These are phyloP conservation scores for Sipha flava DNA, from an alignment of 1,140 invertebrate genomes.

Conservation along the genomic window DNA sequence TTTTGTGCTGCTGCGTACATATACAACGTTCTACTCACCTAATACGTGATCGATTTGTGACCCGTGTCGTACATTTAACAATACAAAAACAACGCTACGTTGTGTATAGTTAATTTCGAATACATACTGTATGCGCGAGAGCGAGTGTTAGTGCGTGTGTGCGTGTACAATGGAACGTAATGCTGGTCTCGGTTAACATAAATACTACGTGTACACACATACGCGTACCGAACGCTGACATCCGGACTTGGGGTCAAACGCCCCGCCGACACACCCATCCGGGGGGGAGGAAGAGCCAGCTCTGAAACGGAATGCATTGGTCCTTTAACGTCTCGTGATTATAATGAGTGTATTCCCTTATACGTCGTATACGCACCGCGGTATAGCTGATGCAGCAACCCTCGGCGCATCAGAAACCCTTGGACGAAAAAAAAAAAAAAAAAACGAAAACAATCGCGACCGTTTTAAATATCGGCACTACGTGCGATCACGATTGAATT, in stretches of 20 bases:
- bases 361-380: too few relatives aligned
- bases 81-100: not conserved
- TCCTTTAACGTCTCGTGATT: not conserved
- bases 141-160: not conserved
- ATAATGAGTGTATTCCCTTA: not conserved
- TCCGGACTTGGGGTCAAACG: constrained; percentile 1
- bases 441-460: too few relatives aligned
- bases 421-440: too few relatives aligned
- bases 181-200: not conserved
- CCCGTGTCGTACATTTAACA: not conserved
- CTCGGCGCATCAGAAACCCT: too few relatives aligned
- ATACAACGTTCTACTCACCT: not conserved
- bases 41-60: constrained; percentile 7
- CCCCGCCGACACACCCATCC: not conserved
- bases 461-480: too few relatives aligned
- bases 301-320: too few relatives aligned
- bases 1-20: too few relatives aligned
- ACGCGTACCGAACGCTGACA: not conserved
- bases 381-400: too few relatives aligned
- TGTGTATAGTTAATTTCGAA: constrained; percentile 1
- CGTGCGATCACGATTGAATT: too few relatives aligned
- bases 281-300: not conserved
- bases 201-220: not conserved
- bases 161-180: not conserved
- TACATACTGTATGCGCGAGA: too few relatives aligned